A percentile compares a stretch with the other conserved stretches of the same genome.
phyloP scores from a whole-genome alignment of 2,888 invertebrate genomes.

The Ennomos fuscantarius region DNA sequence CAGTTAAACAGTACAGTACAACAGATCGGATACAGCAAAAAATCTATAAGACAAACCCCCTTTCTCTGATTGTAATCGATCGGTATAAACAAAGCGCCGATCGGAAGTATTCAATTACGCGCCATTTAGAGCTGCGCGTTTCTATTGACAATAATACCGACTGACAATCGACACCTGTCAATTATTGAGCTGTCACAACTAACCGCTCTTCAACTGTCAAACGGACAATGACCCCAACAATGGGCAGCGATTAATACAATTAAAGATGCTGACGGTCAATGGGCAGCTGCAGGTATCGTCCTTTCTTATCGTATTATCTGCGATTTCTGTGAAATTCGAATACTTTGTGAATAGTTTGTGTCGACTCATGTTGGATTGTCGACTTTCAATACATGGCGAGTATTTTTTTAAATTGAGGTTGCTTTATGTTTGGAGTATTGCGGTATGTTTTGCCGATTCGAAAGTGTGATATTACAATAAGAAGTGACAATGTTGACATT shows the following conservation, averaged over 20 bases:
- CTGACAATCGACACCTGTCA: conserved; percentile 58
- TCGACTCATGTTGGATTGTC: conserved; percentile 45
- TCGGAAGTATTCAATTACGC: conserved; percentile 50
- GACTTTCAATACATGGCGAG: conserved; percentile 32
- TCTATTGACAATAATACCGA: conserved; percentile 26
- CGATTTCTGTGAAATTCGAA: conserved; percentile 27
- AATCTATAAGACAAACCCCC: conserved; percentile 36
- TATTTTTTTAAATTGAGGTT: conserved; percentile 53
- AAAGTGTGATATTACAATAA: conserved; percentile 24
- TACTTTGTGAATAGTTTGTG: conserved; percentile 41
- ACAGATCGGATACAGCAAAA: conserved; percentile 37
- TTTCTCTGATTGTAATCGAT: conserved; percentile 44
- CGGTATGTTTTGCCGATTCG: conserved; percentile 31
- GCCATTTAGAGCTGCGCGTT: conserved; percentile 24
- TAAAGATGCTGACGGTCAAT: conserved; percentile 51
- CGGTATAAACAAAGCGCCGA: conserved; percentile 56
- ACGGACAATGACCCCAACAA: conserved; percentile 48
- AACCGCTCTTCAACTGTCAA: conserved; percentile 38
- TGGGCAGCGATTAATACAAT: conserved; percentile 49
- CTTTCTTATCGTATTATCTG: conserved; percentile 32
- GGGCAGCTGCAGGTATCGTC: conserved; percentile 47
- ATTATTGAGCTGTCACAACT: conserved; percentile 61
- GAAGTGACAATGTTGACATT: conserved; percentile 30
- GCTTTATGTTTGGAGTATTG: conserved; percentile 46
- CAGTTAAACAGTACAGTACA: conserved; percentile 34